These are phyloP conservation scores for Nothoprocta perdicaria DNA, from an alignment of 2,113 vertebrate genomes.

Conservation along the genomic window DNA sequence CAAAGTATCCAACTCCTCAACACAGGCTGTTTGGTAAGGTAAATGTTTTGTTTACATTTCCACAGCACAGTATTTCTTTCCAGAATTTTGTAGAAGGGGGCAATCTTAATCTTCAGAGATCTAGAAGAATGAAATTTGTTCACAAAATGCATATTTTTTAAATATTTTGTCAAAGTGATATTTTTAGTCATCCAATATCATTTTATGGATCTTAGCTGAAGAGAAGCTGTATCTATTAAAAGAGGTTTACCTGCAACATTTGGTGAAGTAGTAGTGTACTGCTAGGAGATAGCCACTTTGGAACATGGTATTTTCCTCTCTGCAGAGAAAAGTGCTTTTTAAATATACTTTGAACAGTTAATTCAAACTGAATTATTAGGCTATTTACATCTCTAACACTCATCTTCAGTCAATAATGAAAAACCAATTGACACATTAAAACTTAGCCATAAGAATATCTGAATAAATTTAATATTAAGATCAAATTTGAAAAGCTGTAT, in stretches of 20 bases:
- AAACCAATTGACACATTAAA: background rate
- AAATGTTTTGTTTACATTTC: background rate
- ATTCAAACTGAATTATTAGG: background rate
- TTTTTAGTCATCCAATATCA: background rate
- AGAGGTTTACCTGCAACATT: conserved; percentile 90
- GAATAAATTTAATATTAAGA: background rate
- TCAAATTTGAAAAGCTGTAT: background rate
- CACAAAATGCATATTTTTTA: background rate
- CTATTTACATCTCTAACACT: background rate
- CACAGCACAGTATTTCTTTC: background rate
- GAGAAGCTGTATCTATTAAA: background rate
- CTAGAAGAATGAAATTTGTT: background rate
- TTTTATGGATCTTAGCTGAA: background rate
- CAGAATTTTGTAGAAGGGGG: background rate
- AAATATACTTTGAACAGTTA: background rate
- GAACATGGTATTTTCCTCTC: conserved; percentile 90
- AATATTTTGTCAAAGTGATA: fast-evolving
- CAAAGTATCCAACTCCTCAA: background rate
- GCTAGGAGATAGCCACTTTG: conserved; percentile 89
- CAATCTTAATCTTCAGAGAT: fast-evolving
- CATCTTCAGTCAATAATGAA: background rate
- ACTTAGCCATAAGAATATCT: background rate
- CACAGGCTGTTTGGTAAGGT: background rate
- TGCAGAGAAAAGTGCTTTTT: conserved; percentile 51
- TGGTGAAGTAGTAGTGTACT: conserved; percentile 89